Evolutionary conservation across 2,888 invertebrate genomes (phyloP).

Genomic region (Ecliptopera silaceata): DNA sequence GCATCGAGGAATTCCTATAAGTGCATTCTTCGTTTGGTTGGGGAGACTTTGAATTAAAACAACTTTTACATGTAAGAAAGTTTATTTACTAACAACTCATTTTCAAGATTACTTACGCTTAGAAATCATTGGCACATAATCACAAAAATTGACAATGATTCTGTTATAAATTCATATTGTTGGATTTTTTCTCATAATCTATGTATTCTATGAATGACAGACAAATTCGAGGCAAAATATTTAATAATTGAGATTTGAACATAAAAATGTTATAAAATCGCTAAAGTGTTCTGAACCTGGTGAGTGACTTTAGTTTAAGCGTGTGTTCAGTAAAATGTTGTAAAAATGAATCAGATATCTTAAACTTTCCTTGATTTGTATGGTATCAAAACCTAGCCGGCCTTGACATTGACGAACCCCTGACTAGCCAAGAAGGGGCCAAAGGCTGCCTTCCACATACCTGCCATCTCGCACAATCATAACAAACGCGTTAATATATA

Average conservation of each 20-base stretch:
- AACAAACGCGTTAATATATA: background rate
- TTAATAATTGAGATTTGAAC: no score
- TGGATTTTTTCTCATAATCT: background rate
- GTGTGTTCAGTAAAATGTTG: no score
- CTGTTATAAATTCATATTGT: conserved; percentile 38
- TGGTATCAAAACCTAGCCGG: background rate
- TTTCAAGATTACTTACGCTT: conserved; percentile 51
- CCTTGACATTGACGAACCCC: conserved; percentile 6
- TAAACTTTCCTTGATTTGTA: no score
- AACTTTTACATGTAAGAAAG: conserved; percentile 32
- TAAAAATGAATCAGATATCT: no score
- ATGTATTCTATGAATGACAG: background rate
- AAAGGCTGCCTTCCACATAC: background rate
- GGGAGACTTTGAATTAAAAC: conserved; percentile 16
- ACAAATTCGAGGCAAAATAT: background rate
- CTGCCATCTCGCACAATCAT: background rate
- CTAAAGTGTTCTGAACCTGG: no score
- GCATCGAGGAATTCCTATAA: background rate
- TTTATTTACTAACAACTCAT: conserved; percentile 50
- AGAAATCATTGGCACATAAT: conserved; percentile 83
- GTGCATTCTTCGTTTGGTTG: background rate
- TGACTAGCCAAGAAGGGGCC: background rate
- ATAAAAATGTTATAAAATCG: no score
- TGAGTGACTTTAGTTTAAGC: no score
- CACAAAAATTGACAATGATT: conserved; percentile 81